A percentile compares a stretch with the other conserved stretches of the same genome.
These are phyloP conservation scores for Tenodera sinensis DNA, from an alignment of 2,888 invertebrate genomes.

Conservation along the genomic window DNA sequence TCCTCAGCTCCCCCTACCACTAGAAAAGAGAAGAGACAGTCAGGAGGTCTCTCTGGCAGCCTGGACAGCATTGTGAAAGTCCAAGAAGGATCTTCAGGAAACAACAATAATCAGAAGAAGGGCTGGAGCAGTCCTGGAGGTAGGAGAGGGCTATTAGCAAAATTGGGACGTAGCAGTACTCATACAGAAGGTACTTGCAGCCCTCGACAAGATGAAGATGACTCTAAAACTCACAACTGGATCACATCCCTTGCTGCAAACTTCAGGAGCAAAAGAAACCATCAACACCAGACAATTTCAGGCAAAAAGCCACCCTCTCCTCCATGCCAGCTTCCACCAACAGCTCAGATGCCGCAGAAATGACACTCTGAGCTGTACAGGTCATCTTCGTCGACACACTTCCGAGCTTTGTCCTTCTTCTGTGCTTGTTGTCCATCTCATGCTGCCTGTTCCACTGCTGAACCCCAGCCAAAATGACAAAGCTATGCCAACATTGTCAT, in stretches of 20 bases:
- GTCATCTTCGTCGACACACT: background rate
- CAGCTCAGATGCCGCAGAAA: background rate
- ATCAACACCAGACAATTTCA: background rate
- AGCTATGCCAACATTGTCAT: background rate
- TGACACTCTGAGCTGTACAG: background rate
- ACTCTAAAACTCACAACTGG: conserved; percentile 40
- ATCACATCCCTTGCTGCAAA: conserved; percentile 44
- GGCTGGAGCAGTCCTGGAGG: background rate
- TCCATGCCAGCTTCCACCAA: background rate
- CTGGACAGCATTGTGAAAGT: conserved; percentile 34
- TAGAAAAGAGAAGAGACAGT: background rate
- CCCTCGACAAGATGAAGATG: conserved; percentile 30
- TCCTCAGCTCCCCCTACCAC: background rate
- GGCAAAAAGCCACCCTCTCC: background rate
- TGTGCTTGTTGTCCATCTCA: background rate
- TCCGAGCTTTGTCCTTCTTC: background rate
- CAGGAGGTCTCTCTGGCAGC: conserved; percentile 9
- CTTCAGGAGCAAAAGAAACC: conserved; percentile 38
- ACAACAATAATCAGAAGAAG: conserved; percentile 26
- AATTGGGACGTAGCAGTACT: conserved; percentile 8
- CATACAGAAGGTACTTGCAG: background rate
- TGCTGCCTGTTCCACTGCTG: background rate
- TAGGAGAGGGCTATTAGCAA: background rate
- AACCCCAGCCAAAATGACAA: background rate
- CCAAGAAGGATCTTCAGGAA: conserved; percentile 25